Conservation (phyloP, 2,113 vertebrate genomes). For the Phaetusa simplex region DNA sequence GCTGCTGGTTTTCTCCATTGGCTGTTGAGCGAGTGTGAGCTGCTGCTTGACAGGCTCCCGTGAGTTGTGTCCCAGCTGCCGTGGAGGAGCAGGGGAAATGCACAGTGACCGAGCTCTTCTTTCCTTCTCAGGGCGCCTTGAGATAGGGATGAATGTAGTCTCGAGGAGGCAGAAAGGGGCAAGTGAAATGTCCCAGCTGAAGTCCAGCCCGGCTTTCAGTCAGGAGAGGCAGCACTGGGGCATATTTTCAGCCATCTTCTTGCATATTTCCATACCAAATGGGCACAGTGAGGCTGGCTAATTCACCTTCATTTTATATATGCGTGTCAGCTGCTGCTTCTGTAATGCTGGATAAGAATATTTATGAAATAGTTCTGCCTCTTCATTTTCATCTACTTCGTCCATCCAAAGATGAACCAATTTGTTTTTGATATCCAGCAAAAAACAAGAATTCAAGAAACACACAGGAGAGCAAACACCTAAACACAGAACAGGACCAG, state of each 20-base stretch:
- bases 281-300: neutral
- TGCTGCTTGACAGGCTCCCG: neutral
- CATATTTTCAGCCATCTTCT: neutral
- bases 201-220: neutral
- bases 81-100: neutral
- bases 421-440: neutral
- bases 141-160: no score
- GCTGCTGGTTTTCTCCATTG: neutral
- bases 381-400: neutral
- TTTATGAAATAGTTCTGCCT: neutral
- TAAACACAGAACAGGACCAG: neutral
- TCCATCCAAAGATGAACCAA: neutral
- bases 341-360: neutral
- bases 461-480: neutral
- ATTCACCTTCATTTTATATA: neutral
- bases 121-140: neutral
- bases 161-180: neutral
- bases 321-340: neutral
- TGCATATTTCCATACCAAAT: neutral
- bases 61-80: neutral
- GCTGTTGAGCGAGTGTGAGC: neutral
- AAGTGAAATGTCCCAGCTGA: neutral
- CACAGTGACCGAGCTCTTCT: neutral
- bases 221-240: neutral
- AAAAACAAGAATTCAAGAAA: neutral